These are phyloP conservation scores for Rhinolophus sinicus DNA, from an alignment of 2,113 vertebrate species.

Conservation along the genomic window DNA sequence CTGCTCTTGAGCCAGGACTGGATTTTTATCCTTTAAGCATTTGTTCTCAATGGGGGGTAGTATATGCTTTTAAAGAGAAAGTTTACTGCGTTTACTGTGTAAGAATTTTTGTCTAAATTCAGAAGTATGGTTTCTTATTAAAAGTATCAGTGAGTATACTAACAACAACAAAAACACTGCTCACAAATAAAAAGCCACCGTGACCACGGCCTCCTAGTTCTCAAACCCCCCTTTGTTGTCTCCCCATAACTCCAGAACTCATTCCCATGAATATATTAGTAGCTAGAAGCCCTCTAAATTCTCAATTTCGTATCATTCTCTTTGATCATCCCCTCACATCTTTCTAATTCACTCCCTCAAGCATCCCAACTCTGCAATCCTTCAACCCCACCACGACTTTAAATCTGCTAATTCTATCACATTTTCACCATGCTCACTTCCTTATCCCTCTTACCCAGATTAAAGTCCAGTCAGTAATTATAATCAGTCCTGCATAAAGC, in stretches of 20 bases:
- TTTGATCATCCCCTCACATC: neutral
- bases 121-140: neutral
- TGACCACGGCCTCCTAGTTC: neutral
- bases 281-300: neutral
- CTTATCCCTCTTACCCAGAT: neutral
- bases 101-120: neutral
- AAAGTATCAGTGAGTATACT: neutral
- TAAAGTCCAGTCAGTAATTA: neutral
- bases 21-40: neutral
- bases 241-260: neutral
- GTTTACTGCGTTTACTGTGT: neutral
- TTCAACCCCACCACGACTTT: constrained; percentile 3
- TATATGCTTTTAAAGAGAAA: neutral
- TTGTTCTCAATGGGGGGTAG: neutral
- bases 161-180: neutral
- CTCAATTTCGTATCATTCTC: neutral
- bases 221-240: neutral
- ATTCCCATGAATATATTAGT: neutral
- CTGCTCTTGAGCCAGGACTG: neutral
- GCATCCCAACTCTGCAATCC: neutral
- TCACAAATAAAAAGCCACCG: neutral
- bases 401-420: neutral
- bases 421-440: neutral
- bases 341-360: neutral
- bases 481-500: neutral